Percentiles rank a stretch among this genome's conserved stretches.
These are phyloP conservation scores for Lota lota DNA, from an alignment of 2,113 vertebrate genomes.

Conservation along the genomic window DNA sequence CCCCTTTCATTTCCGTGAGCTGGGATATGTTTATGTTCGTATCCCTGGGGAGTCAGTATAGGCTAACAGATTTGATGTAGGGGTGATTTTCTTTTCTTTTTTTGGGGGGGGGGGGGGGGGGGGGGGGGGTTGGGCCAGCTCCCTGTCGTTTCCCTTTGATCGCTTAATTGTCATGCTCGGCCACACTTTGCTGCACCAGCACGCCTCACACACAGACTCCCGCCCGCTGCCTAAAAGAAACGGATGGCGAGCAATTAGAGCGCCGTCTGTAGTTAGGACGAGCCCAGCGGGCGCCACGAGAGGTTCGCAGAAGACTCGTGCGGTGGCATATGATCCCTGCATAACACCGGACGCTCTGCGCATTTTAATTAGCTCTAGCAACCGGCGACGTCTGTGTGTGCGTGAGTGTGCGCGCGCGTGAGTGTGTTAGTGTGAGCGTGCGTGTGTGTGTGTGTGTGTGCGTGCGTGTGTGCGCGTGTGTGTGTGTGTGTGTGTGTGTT, in stretches of 20 bases:
- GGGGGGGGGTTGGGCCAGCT: too few relatives aligned
- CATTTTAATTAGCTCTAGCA: constrained; percentile 60
- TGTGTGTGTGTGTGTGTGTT: constrained; percentile 43
- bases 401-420: too few relatives aligned
- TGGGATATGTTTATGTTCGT: too few relatives aligned
- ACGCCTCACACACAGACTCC: constrained; percentile 35
- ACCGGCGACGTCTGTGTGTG: too few relatives aligned
- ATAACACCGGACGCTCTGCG: constrained; percentile 49
- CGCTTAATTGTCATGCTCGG: constrained; percentile 60
- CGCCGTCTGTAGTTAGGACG: too few relatives aligned
- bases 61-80: not conserved
- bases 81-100: too few relatives aligned
- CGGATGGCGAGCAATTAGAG: constrained; percentile 61
- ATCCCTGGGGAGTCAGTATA: not conserved
- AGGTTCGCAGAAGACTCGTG: constrained; percentile 61
- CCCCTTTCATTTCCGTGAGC: too few relatives aligned
- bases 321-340: constrained; percentile 64
- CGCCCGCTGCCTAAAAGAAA: constrained; percentile 35
- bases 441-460: constrained; percentile 36
- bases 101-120: too few relatives aligned
- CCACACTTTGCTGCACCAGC: constrained; percentile 55
- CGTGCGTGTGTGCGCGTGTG: too few relatives aligned
- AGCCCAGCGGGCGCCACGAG: constrained; percentile 53
- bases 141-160: constrained; percentile 43
- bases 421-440: constrained; percentile 27